A percentile compares a stretch with the other conserved stretches of the same genome.
These are phyloP conservation scores for Oryzaephilus surinamensis DNA, from an alignment of 1,140 invertebrate species.

Conservation along the genomic window DNA sequence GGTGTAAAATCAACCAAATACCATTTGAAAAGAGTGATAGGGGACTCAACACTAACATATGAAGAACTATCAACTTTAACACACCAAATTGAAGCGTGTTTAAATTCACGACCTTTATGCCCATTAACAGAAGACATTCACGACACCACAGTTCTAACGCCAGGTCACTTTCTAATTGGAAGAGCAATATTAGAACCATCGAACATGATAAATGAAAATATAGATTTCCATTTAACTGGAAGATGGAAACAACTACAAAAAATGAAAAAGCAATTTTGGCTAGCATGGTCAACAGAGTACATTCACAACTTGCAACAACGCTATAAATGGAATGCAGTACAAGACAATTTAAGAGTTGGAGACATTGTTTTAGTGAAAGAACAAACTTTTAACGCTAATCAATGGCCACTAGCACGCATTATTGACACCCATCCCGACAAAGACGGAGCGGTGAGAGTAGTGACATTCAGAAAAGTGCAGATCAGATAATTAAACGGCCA, in stretches of 20 bases:
- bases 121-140: background rate
- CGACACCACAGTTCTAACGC: background rate
- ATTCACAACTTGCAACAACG: slow-evolving; percentile 20
- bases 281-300: slow-evolving; percentile 31
- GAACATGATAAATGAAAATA: background rate
- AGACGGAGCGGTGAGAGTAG: slow-evolving; percentile 12
- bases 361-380: slow-evolving; percentile 30
- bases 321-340: slow-evolving; percentile 18
- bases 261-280: slow-evolving; percentile 29
- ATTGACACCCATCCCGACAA: slow-evolving; percentile 10
- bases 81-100: slow-evolving; percentile 1
- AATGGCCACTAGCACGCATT: slow-evolving; percentile 25
- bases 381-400: slow-evolving; percentile 25
- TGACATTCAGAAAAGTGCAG: background rate
- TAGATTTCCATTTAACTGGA: background rate
- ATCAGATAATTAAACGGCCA: background rate
- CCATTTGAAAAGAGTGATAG: background rate
- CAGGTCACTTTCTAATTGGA: slow-evolving; percentile 16
- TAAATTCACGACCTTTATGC: slow-evolving; percentile 3
- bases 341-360: slow-evolving; percentile 13
- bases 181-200: background rate
- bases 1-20: background rate
- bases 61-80: background rate
- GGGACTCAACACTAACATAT: background rate
- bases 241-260: slow-evolving; percentile 17